These are phyloP conservation scores for Psilopsiagon aurifrons DNA, from an alignment of 2,113 vertebrate genomes.

Conservation along the genomic window DNA sequence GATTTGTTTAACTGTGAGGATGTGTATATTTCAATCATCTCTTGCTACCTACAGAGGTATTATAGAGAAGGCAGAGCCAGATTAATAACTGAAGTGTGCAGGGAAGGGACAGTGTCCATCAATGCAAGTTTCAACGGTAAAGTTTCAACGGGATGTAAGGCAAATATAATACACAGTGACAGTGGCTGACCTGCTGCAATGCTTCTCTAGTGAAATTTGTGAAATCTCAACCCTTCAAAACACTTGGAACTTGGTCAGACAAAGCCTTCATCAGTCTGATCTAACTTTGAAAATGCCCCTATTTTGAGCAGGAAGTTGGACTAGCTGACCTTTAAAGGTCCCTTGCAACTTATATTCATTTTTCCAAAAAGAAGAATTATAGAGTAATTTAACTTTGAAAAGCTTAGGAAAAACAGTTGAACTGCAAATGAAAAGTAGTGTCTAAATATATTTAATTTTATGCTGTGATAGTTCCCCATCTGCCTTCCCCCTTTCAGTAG, in stretches of 20 bases:
- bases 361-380: not conserved
- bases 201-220: not conserved
- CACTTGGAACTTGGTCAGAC: not conserved
- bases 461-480: not conserved
- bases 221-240: not conserved
- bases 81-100: not conserved
- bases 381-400: not conserved
- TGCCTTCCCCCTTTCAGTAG: not conserved
- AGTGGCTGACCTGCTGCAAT: not conserved
- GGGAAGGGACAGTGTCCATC: not conserved
- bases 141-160: not conserved
- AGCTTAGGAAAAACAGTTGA: not conserved
- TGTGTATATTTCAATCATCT: not conserved
- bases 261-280: not conserved
- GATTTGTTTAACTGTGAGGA: not conserved
- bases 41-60: accelerated
- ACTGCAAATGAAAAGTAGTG: not conserved
- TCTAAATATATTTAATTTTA: not conserved
- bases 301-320: not conserved
- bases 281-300: not conserved
- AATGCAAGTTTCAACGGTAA: not conserved
- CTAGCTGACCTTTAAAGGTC: not conserved
- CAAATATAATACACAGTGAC: not conserved
- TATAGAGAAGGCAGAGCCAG: not conserved
- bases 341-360: not conserved